Percentiles rank a stretch among this genome's conserved stretches.
Conservation (phyloP, 2,888 invertebrate species). For the Oxyteleia sp. region DNA sequence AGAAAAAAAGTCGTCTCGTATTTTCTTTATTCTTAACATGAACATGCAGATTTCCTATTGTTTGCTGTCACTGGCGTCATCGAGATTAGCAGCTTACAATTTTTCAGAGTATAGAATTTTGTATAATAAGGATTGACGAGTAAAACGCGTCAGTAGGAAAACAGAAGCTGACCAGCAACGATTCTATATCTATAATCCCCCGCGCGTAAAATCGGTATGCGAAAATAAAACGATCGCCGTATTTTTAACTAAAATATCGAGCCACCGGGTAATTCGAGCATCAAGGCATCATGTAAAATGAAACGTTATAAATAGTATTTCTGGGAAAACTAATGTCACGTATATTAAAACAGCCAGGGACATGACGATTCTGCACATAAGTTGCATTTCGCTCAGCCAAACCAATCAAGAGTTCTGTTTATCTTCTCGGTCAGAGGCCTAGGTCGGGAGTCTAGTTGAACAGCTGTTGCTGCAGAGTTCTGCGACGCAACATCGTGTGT, state of each 20-base stretch:
- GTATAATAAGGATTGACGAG: not conserved
- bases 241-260: constrained; percentile 4
- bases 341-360: constrained; percentile 53
- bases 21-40: constrained; percentile 30
- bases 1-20: constrained; percentile 12
- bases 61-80: constrained; percentile 22
- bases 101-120: not conserved
- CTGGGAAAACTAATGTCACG: constrained; percentile 57
- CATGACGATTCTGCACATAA: constrained; percentile 56
- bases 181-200: not conserved
- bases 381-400: constrained; percentile 68
- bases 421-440: constrained; percentile 76
- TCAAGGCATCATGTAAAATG: constrained; percentile 46
- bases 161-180: not conserved
- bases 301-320: constrained; percentile 66
- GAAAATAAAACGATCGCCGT: not conserved
- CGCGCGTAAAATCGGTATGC: not conserved
- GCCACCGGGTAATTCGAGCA: constrained; percentile 26
- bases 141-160: not conserved
- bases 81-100: constrained; percentile 9
- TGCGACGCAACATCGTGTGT: constrained; percentile 69
- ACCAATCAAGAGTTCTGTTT: constrained; percentile 74
- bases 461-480: constrained; percentile 71
- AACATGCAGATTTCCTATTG: constrained; percentile 24
- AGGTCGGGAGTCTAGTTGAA: constrained; percentile 75